Conservation (phyloP, 2,888 invertebrate genomes). For the Chrysolina haemoptera region DNA sequence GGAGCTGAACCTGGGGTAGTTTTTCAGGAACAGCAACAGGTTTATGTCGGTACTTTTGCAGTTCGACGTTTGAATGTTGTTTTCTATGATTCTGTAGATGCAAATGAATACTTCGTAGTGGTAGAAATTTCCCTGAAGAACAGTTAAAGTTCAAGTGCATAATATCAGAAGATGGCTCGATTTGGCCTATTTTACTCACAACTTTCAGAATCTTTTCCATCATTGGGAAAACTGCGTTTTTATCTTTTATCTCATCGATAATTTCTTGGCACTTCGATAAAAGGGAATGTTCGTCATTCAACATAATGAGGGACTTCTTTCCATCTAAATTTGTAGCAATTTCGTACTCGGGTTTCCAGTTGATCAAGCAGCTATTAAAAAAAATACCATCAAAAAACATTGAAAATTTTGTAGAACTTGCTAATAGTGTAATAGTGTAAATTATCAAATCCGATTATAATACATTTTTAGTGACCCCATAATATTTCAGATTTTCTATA, state of each 20-base stretch:
- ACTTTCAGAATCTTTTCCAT: conserved; percentile 59
- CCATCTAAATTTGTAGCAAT: conserved; percentile 56
- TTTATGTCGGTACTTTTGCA: conserved; percentile 38
- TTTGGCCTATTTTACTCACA: conserved; percentile 48
- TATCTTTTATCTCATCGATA: conserved; percentile 62
- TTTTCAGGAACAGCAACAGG: conserved; percentile 63
- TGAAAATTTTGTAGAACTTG: no score
- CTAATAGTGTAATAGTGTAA: no score
- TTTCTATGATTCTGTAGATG: conserved; percentile 65
- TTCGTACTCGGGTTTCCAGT: conserved; percentile 70
- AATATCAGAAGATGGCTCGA: neutral
- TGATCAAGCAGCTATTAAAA: conserved; percentile 49
- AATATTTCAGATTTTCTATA: no score
- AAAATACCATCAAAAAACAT: neutral
- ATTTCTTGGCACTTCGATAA: conserved; percentile 63
- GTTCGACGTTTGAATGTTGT: conserved; percentile 29
- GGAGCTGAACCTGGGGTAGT: conserved; percentile 64
- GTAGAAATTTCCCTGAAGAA: conserved; percentile 70
- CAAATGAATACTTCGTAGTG: conserved; percentile 72
- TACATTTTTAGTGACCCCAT: no score
- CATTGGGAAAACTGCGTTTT: conserved; percentile 57
- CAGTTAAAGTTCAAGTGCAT: neutral
- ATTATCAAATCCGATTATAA: no score
- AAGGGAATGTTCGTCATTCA: conserved; percentile 59
- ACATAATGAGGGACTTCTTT: conserved; percentile 54